phyloP scores from a whole-genome alignment of 2,888 invertebrate species.

The Gibbula magus region DNA sequence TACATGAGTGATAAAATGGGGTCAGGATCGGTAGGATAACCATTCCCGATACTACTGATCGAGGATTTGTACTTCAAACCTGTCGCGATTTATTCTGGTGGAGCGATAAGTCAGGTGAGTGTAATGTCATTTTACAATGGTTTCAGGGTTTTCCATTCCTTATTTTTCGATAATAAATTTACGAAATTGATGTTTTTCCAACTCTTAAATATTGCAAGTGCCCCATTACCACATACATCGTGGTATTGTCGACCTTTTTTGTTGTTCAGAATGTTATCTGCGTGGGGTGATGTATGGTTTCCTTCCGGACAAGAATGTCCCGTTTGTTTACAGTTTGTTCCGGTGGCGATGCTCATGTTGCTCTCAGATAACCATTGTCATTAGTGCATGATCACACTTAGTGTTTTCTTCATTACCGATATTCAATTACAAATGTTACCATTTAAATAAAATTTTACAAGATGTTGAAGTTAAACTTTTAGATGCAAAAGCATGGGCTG shows the following conservation, averaged over 20 bases:
- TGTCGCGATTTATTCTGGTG: slow-evolving; percentile 10
- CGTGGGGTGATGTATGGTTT: slow-evolving; percentile 6
- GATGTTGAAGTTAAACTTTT: too few relatives aligned
- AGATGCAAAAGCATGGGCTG: too few relatives aligned
- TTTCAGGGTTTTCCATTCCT: slow-evolving; percentile 8
- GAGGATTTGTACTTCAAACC: neutral
- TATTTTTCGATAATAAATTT: neutral
- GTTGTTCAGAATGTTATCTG: too few relatives aligned
- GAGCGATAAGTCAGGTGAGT: slow-evolving; percentile 48
- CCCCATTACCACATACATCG: too few relatives aligned
- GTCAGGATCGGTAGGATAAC: slow-evolving; percentile 1
- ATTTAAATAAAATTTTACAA: too few relatives aligned
- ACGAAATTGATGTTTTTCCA: neutral
- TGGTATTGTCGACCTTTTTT: too few relatives aligned
- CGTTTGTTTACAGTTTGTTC: slow-evolving; percentile 25
- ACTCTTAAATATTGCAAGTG: neutral
- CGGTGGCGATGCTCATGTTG: neutral
- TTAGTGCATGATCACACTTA: too few relatives aligned
- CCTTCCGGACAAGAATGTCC: slow-evolving; percentile 12
- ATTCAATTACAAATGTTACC: too few relatives aligned
- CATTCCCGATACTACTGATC: slow-evolving; percentile 11
- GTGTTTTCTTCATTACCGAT: too few relatives aligned
- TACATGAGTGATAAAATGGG: slow-evolving; percentile 23
- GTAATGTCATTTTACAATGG: slow-evolving; percentile 29
- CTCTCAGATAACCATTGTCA: neutral